Conservation (phyloP, 2,888 invertebrate genomes). For the Lasioglossum calceatum region DNA sequence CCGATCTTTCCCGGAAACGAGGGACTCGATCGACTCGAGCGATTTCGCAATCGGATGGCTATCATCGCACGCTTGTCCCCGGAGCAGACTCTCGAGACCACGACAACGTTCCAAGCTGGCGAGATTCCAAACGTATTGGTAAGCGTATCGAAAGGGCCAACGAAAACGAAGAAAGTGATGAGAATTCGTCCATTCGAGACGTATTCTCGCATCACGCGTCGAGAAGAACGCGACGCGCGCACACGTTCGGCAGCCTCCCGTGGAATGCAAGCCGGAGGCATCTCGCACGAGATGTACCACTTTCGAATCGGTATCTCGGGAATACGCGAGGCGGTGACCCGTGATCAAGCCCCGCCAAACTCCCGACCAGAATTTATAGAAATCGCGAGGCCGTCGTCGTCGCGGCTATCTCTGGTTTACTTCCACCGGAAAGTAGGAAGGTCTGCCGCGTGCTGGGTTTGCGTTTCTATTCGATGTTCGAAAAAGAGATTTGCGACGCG, state of each 20-base stretch:
- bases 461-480: neutral
- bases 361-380: neutral
- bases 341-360: conserved; percentile 40
- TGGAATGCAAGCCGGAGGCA: conserved; percentile 76
- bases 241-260: conserved; percentile 68
- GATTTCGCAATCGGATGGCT: neutral
- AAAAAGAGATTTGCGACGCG: neutral
- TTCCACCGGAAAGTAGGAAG: neutral
- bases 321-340: conserved; percentile 64
- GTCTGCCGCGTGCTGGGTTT: neutral
- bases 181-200: conserved; percentile 12
- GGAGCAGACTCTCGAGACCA: neutral
- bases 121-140: neutral
- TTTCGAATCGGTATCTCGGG: conserved; percentile 77
- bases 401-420: neutral
- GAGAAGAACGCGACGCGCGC: conserved; percentile 43
- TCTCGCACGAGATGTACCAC: conserved; percentile 78
- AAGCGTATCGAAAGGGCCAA: neutral
- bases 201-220: conserved; percentile 2
- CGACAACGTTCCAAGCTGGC: neutral
- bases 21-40: neutral
- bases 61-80: neutral
- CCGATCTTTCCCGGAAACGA: neutral
- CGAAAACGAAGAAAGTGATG: neutral
- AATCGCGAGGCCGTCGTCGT: neutral